phyloP scores from a whole-genome alignment of 2,797 vertebrate genomes.

The Perodicticus potto region DNA sequence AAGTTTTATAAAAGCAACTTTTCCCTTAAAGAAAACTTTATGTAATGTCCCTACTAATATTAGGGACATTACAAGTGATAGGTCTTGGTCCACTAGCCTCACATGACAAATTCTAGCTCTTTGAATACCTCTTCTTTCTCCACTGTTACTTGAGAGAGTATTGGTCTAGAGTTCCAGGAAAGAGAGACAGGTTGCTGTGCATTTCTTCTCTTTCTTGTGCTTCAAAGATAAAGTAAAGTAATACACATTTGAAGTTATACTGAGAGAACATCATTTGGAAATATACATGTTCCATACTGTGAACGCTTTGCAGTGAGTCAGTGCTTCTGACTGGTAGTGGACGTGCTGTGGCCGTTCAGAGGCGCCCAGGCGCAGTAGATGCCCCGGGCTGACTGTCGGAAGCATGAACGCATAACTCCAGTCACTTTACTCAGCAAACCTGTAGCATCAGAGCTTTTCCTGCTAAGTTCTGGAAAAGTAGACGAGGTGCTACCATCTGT shows the following conservation, averaged over 20 bases:
- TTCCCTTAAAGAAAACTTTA: neutral
- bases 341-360: neutral
- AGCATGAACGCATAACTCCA: neutral
- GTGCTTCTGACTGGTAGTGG: neutral
- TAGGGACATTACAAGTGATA: too few species aligned
- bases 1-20: neutral
- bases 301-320: neutral
- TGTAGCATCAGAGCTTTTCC: neutral
- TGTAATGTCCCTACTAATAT: fast-evolving
- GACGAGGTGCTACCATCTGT: neutral
- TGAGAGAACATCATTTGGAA: neutral
- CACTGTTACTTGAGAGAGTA: neutral
- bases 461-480: neutral
- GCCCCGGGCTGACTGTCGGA: neutral
- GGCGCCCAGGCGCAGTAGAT: neutral
- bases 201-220: neutral
- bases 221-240: neutral
- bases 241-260: neutral
- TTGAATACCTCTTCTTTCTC: neutral
- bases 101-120: neutral
- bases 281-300: neutral
- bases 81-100: neutral
- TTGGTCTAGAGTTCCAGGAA: neutral
- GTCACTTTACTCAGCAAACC: neutral
- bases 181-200: fast-evolving